Evolutionary conservation across 2,888 invertebrate species (phyloP), one percentile per base, ranked within the genome.

Genomic region (Periphyllus acericola): DNA sequence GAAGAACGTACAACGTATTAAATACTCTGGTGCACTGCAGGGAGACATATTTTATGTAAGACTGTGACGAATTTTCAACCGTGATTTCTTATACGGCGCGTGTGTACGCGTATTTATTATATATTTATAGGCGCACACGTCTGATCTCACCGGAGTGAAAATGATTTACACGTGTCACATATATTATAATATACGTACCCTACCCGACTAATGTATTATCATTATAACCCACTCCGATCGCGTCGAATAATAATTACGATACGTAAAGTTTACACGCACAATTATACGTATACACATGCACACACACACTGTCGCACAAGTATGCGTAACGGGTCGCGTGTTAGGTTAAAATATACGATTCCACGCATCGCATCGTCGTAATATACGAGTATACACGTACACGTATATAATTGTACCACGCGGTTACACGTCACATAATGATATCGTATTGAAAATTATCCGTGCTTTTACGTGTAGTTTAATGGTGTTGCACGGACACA

Each of bases 51-150:
- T 40, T 74, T 25, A 74, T 34, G 36, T 25, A 19, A 25, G 6
- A 40, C 74, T 80, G 66, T 60, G 55, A 80, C 80, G 80, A 80
- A 80, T 80, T 80, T 60, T 32, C 55, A 60, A 80, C 60, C 60
- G 55, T 25, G 55, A 66, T 80, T 80, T 80, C 32, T 52, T 32
- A 52, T 55, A 60, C 52, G 19, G n/a, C n/a, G n/a, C n/a, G n/a
- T n/a, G 14, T 46, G 29, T 52, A 60, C 60, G 5, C 25, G 60
- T 60, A n/a, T 66, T 46, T 66, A 66, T 66, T n/a, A n/a, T 66
- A 9, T n/a, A 66, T 46, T 46, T 46, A 46, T 66, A n/a, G 60
- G n/a, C 60, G 21, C 55, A 55, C 60, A 25, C 71, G 71, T 71
- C 9, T 11, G 40, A 74, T 74, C 36, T 21, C 36, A 36, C 36